Evolutionary conservation across 1,140 invertebrate species (phyloP).

Genomic region (Bombus pyrosoma): DNA sequence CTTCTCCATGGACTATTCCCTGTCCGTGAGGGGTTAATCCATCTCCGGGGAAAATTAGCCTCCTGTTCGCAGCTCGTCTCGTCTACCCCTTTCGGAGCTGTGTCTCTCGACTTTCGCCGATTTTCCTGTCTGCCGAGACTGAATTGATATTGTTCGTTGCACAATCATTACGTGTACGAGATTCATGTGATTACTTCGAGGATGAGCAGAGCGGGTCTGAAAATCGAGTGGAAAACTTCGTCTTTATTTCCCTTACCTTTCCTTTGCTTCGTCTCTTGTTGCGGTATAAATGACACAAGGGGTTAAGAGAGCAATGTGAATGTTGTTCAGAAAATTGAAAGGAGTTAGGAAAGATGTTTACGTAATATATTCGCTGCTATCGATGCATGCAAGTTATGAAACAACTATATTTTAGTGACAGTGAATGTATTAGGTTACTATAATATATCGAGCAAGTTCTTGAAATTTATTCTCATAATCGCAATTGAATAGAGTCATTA

Average conservation of each 20-base stretch:
- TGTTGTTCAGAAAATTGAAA: not conserved
- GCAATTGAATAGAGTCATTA: too few relatives aligned
- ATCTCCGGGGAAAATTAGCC: constrained; percentile 60
- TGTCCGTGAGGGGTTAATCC: constrained; percentile 59
- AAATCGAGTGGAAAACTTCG: not conserved
- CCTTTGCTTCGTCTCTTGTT: not conserved
- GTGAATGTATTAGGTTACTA: too few relatives aligned
- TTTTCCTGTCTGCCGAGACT: not conserved
- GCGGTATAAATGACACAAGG: not conserved
- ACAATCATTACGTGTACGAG: not conserved
- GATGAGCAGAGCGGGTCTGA: too few relatives aligned
- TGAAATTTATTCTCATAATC: too few relatives aligned
- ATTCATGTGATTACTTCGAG: not conserved
- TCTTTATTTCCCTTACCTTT: too few relatives aligned
- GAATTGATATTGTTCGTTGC: not conserved
- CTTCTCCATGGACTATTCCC: constrained; percentile 44
- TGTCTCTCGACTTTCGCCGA: constrained; percentile 38
- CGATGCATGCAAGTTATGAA: too few relatives aligned
- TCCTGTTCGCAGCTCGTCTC: constrained; percentile 57
- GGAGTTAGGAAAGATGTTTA: too few relatives aligned
- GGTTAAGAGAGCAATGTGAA: not conserved
- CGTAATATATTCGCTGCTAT: too few relatives aligned
- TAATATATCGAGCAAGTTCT: too few relatives aligned
- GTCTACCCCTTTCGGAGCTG: not conserved
- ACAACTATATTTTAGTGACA: too few relatives aligned